phyloP scores from a whole-genome alignment of 2,113 vertebrate species.

The Gadus chalcogrammus region DNA sequence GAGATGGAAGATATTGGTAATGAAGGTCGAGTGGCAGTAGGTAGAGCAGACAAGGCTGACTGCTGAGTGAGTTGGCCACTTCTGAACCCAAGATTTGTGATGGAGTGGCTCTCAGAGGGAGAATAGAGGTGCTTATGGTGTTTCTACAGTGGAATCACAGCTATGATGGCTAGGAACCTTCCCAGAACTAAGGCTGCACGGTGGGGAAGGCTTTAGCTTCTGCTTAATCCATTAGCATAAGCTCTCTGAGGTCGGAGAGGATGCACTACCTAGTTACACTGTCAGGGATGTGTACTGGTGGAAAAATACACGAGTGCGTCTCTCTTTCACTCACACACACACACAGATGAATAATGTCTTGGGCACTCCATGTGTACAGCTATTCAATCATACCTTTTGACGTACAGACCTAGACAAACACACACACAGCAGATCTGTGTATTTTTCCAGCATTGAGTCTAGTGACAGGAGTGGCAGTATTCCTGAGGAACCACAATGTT shows the following conservation, averaged over 20 bases:
- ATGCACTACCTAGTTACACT: constrained; percentile 54
- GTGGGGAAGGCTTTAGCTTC: constrained; percentile 22
- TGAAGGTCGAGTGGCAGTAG: constrained; percentile 16
- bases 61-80: constrained; percentile 20
- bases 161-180: not conserved
- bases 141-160: constrained; percentile 4
- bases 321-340: constrained; percentile 2
- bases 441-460: constrained; percentile 29
- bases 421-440: constrained; percentile 15
- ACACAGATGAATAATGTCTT: constrained; percentile 48
- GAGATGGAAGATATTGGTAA: constrained; percentile 18
- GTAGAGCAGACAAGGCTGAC: constrained; percentile 5
- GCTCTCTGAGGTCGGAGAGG: constrained; percentile 46
- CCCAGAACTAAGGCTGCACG: constrained; percentile 21
- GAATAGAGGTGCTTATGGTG: constrained; percentile 9
- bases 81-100: not conserved
- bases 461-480: constrained; percentile 43
- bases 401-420: constrained; percentile 1
- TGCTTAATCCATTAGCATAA: constrained; percentile 50
- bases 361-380: constrained; percentile 32
- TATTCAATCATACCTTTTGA: constrained; percentile 40
- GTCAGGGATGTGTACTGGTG: constrained; percentile 44
- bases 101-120: not conserved
- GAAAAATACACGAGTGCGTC: constrained; percentile 21
- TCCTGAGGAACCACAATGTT: constrained; percentile 47